Conservation (phyloP, 1,140 invertebrate genomes). For the Xylocopa sonorina region DNA sequence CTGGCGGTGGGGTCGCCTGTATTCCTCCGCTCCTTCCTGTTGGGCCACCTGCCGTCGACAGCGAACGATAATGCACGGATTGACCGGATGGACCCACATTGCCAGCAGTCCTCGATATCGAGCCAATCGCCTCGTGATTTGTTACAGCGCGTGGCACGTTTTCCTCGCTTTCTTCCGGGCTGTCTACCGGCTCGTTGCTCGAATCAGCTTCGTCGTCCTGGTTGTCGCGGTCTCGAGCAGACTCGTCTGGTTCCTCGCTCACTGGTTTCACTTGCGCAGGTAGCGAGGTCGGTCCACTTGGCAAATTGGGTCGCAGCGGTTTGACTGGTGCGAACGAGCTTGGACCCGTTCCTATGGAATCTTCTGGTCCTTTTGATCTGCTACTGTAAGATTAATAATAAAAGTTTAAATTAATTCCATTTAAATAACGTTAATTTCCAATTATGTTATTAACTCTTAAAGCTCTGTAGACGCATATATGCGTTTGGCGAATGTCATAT, state of each 20-base stretch:
- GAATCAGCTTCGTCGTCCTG: slow-evolving; percentile 51
- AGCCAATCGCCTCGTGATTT: slow-evolving; percentile 9
- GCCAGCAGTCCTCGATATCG: not conserved
- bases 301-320: slow-evolving; percentile 23
- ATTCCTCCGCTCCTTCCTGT: slow-evolving; percentile 9
- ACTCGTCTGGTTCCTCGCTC: slow-evolving; percentile 68
- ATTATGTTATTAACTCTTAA: too few relatives aligned
- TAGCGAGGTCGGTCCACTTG: not conserved
- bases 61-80: slow-evolving; percentile 39
- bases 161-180: slow-evolving; percentile 55
- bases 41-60: slow-evolving; percentile 3
- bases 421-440: too few relatives aligned
- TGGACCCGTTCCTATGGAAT: slow-evolving; percentile 22
- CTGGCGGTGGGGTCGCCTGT: slow-evolving; percentile 34
- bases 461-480: too few relatives aligned
- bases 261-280: slow-evolving; percentile 72
- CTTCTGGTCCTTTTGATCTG: slow-evolving; percentile 47
- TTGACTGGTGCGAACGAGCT: slow-evolving; percentile 26
- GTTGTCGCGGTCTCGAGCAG: slow-evolving; percentile 69
- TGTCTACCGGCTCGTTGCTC: slow-evolving; percentile 48
- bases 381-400: not conserved
- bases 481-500: too few relatives aligned
- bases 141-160: slow-evolving; percentile 24
- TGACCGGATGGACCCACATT: not conserved
- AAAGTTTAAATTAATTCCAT: too few relatives aligned